A percentile compares a stretch with the other conserved stretches of the same genome.
Evolutionary conservation across 2,113 vertebrate species (phyloP).

Genomic region (Triplophysa dalaica): DNA sequence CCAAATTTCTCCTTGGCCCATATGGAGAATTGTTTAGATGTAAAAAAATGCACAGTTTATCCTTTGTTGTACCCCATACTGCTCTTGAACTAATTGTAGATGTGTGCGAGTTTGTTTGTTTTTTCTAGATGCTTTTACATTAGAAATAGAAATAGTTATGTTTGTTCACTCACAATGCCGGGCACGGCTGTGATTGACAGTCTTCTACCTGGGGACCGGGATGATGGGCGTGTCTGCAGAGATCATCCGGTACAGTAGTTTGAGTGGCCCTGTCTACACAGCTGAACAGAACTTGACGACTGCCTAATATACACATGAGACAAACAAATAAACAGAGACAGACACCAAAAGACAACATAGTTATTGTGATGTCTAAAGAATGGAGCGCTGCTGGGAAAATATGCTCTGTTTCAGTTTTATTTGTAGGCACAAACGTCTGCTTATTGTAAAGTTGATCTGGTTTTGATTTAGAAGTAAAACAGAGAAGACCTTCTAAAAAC

Average conservation of each 20-base stretch:
- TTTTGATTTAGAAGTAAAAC: constrained; percentile 27
- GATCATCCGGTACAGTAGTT: constrained; percentile 74
- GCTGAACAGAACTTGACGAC: constrained; percentile 71
- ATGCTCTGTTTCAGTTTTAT: constrained; percentile 1
- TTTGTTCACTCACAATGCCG: constrained; percentile 83
- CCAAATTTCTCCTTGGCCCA: background rate
- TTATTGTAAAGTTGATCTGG: background rate
- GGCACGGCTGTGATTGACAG: constrained; percentile 85
- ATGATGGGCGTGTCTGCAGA: constrained; percentile 79
- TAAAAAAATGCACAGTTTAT: background rate
- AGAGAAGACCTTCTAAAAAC: constrained; percentile 10
- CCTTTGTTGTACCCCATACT: background rate
- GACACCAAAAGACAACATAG: background rate
- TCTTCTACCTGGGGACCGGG: constrained; percentile 80
- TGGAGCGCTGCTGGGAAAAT: background rate
- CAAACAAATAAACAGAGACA: constrained; percentile 33
- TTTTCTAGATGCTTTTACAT: background rate
- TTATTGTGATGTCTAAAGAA: background rate
- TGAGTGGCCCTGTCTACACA: constrained; percentile 82
- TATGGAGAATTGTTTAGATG: background rate
- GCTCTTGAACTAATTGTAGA: background rate
- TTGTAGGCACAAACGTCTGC: constrained; percentile 7
- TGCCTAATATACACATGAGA: constrained; percentile 59
- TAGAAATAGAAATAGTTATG: constrained; percentile 2
- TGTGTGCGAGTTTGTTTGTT: background rate